phyloP scores from a whole-genome alignment of 2,113 vertebrate species.

The Rhinichthys klamathensis region DNA sequence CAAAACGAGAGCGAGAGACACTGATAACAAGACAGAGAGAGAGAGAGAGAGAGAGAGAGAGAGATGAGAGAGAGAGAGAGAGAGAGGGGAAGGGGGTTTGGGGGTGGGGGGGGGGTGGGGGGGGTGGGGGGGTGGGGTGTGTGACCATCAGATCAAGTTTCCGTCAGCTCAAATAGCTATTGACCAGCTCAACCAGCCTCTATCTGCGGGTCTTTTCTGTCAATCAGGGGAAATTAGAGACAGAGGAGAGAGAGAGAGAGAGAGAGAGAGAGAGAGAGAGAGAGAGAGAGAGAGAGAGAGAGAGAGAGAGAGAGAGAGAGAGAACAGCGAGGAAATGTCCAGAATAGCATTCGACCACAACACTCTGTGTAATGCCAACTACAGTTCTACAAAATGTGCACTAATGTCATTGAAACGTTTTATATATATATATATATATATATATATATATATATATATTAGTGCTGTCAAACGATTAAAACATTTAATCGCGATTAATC shows the following conservation, averaged over 20 bases:
- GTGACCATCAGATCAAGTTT: constrained; percentile 66
- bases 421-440: too few relatives aligned
- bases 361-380: background rate
- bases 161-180: constrained; percentile 69
- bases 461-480: too few relatives aligned
- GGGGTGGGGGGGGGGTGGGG: too few relatives aligned
- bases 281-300: background rate
- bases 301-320: constrained; percentile 30
- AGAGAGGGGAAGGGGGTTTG: too few relatives aligned
- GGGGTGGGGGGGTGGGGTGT: constrained; percentile 44
- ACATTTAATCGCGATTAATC: too few relatives aligned
- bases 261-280: background rate
- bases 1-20: background rate
- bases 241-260: constrained; percentile 39
- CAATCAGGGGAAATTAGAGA: constrained; percentile 75
- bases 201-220: constrained; percentile 70
- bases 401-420: background rate
- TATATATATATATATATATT: too few relatives aligned
- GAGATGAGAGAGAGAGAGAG: constrained; percentile 28
- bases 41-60: constrained; percentile 13
- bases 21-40: background rate
- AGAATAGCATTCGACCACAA: background rate
- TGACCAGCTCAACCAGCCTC: constrained; percentile 66
- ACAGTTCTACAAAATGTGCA: background rate
- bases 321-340: constrained; percentile 20